Evolutionary conservation across 2,797 vertebrate species (phyloP).

Genomic region (Aeoliscus strigatus): DNA sequence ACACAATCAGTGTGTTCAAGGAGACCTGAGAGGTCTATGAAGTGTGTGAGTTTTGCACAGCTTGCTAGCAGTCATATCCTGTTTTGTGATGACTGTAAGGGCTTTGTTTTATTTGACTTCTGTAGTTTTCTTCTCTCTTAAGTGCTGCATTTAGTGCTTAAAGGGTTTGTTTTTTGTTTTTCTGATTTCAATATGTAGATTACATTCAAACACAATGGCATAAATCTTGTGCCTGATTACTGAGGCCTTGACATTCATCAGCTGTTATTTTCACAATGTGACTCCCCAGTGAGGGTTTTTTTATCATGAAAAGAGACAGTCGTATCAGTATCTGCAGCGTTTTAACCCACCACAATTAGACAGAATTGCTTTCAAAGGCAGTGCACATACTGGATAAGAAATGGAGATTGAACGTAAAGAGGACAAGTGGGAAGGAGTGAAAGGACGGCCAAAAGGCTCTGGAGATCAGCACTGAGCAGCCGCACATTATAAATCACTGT

Average conservation of each 20-base stretch:
- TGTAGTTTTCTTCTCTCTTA: conserved; percentile 30
- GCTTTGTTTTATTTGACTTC: conserved; percentile 45
- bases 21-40: conserved; percentile 54
- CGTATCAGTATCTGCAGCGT: conserved; percentile 22
- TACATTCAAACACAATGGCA: conserved; percentile 14
- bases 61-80: conserved; percentile 29
- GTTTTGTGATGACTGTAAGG: conserved; percentile 30
- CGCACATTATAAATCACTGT: conserved; percentile 63
- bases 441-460: conserved; percentile 57
- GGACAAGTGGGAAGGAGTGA: too few relatives aligned
- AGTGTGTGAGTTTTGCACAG: conserved; percentile 43
- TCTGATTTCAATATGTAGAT: conserved; percentile 20
- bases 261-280: conserved; percentile 16
- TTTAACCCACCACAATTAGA: conserved; percentile 34
- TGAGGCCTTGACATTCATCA: conserved; percentile 28
- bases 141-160: conserved; percentile 5
- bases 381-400: conserved; percentile 27
- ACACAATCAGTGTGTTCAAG: conserved; percentile 51
- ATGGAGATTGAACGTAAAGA: conserved; percentile 46
- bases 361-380: conserved; percentile 39
- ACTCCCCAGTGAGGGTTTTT: conserved; percentile 10
- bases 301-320: conserved; percentile 14
- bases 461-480: conserved; percentile 47
- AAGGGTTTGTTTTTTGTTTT: too few relatives aligned
- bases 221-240: conserved; percentile 29